Evolutionary conservation across 2,888 invertebrate species (phyloP), one percentile per base, ranked within the genome.

Genomic region (Apodemia zela): DNA sequence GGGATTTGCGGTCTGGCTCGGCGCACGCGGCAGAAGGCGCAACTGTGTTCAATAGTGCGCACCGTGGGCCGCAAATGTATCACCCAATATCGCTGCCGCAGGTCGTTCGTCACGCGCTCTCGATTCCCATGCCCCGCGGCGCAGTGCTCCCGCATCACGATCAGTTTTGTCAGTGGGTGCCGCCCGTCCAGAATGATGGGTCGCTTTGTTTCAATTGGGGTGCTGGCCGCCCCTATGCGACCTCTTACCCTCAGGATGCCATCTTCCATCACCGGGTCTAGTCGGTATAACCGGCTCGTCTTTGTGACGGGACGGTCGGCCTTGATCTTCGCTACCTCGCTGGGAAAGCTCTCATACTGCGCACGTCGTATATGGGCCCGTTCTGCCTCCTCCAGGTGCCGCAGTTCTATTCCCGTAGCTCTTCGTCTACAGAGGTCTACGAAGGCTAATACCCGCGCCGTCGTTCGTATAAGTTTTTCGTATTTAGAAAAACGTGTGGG

Each of bases 41-140:
- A 71, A 11, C 57, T 21, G 0, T 47, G 25, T 6, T 35, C 65
- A 1, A 68, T 65, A 3, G 49, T 29, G 11, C 61, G 60, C 3
- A 70, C 68, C 0, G 70, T 63, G 0, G 69, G 68, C 15, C 72
- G 58, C 0, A 73, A 57, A 0, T 57, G 35, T 3, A 64, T 10
- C 6, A 73, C 47, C 70, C 69, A 73, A 8, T 65, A 70, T 3
- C 66, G 59, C 60, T 73, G 71, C 3, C 71, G 62, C 0, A 71
- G 57, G 7, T 70, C 68, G 18, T 73, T 72, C 4, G 69, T 67
- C 4, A 70, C 68, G 10, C 57, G 49, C 17, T 70, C 68, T 3
- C 58, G 25, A 21, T 61, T 61, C 1, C 42, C 67, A 25, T 67
- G 65, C 21, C 51, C 29, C 1, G 54, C 49, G n/a, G 18, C 38